Percentiles rank a stretch among this genome's conserved stretches.
Evolutionary conservation across 2,113 vertebrate species (phyloP).

Genomic region (Mellivora capensis): DNA sequence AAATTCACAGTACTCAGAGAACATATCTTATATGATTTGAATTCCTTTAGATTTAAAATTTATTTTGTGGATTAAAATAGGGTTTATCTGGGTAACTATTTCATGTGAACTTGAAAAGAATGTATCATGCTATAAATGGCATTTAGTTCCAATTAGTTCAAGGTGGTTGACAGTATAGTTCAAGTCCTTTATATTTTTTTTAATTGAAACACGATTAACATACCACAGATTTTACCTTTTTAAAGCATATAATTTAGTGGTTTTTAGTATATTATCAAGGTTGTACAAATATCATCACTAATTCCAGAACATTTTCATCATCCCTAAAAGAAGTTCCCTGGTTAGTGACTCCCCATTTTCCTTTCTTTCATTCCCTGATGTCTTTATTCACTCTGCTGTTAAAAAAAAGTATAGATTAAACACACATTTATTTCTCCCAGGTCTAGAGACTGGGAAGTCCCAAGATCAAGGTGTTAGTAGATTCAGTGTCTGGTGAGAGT

Average conservation of each 20-base stretch:
- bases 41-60: background rate
- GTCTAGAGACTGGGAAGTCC: background rate
- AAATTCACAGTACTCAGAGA: background rate
- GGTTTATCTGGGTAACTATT: background rate
- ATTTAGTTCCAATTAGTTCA: background rate
- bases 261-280: background rate
- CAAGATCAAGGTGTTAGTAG: background rate
- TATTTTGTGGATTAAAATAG: background rate
- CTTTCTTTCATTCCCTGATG: background rate
- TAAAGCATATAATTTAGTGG: background rate
- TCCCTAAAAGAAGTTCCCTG: background rate
- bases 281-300: background rate
- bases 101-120: background rate
- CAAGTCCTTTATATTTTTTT: background rate
- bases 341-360: background rate
- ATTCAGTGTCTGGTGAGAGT: background rate
- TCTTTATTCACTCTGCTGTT: background rate
- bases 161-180: background rate
- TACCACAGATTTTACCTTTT: background rate
- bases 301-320: background rate
- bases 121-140: background rate
- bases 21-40: background rate
- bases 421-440: background rate
- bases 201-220: background rate
- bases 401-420: background rate